These are phyloP conservation scores for Mesocentrotus franciscanus DNA, from an alignment of 53 echinoderm and acorn worm genomes.

Conservation along the genomic window DNA sequence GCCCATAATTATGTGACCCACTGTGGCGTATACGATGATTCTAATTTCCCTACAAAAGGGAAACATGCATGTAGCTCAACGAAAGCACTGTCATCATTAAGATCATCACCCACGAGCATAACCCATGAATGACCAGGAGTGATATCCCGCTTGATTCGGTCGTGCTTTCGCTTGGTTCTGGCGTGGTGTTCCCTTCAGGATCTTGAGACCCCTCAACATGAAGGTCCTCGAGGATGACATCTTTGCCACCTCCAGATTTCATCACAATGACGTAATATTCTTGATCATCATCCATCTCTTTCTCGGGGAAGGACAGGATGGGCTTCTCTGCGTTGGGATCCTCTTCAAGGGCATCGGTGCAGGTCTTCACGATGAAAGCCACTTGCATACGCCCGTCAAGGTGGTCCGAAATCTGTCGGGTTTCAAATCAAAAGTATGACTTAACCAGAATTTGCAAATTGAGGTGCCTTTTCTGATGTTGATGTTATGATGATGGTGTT, in stretches of 20 bases:
- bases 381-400: neutral
- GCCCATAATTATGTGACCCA: no score
- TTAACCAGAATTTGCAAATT: neutral
- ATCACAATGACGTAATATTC: constrained; percentile 38
- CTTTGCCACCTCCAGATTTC: constrained; percentile 20
- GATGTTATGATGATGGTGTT: neutral
- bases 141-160: neutral
- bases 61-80: neutral
- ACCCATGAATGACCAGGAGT: neutral
- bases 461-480: neutral
- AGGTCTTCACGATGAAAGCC: constrained; percentile 32
- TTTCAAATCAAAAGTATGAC: neutral
- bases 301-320: constrained; percentile 8
- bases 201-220: neutral
- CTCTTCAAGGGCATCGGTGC: constrained; percentile 23
- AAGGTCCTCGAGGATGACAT: constrained; percentile 9
- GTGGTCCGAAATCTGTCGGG: constrained; percentile 7
- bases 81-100: neutral
- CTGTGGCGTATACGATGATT: neutral
- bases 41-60: neutral
- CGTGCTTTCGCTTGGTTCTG: neutral
- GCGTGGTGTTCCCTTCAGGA: neutral
- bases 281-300: neutral
- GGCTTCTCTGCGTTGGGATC: constrained; percentile 44
- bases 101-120: neutral